These are phyloP conservation scores for Empidonax traillii DNA, from an alignment of 2,113 vertebrate genomes.

Conservation along the genomic window DNA sequence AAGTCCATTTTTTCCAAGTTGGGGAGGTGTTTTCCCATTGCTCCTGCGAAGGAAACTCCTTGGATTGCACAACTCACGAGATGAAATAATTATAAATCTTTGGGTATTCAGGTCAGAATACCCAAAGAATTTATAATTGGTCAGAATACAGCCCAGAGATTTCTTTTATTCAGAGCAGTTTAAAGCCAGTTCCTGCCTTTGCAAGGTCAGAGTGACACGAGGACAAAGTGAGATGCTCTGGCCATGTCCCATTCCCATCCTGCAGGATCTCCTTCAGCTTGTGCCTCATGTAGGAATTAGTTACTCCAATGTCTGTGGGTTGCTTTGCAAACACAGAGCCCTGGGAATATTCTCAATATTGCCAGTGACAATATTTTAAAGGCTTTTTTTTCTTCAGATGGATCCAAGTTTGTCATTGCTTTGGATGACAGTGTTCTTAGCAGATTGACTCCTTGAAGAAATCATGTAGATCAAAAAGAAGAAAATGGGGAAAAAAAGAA, in stretches of 20 bases:
- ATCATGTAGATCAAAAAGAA: background rate
- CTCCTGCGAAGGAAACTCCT: background rate
- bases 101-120: background rate
- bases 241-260: background rate
- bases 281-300: background rate
- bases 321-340: background rate
- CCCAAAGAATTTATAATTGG: no score
- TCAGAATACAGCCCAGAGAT: no score
- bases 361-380: background rate
- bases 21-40: fast-evolving
- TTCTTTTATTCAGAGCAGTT: background rate
- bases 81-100: background rate
- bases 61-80: fast-evolving
- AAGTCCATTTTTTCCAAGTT: fast-evolving
- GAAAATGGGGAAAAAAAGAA: fast-evolving
- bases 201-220: background rate
- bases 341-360: background rate
- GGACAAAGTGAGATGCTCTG: background rate
- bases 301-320: background rate
- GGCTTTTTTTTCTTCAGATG: background rate
- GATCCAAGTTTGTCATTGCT: background rate
- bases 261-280: background rate
- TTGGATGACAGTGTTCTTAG: background rate
- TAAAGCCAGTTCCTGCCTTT: background rate
- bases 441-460: background rate